These are phyloP conservation scores for Aplidium turbinatum DNA, from an alignment of 23 tunicate species.

Conservation along the genomic window DNA sequence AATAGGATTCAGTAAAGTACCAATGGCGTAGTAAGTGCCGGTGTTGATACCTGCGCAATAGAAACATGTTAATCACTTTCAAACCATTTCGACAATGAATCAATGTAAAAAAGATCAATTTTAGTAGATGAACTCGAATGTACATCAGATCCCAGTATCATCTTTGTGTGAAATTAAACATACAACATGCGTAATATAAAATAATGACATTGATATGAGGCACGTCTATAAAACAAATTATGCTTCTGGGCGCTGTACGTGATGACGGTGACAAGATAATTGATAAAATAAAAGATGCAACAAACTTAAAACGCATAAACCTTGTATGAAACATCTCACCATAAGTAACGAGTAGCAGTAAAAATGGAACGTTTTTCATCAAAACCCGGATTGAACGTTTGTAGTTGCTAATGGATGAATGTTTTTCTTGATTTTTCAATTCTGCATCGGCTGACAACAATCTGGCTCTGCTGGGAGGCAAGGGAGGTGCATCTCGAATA, in stretches of 20 bases:
- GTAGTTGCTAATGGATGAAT: slow-evolving; percentile 58
- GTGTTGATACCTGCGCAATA: slow-evolving; percentile 78
- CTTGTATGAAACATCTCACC: slow-evolving; percentile 42
- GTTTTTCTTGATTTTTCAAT: slow-evolving; percentile 31
- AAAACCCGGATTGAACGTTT: slow-evolving; percentile 49
- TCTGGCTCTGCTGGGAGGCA: slow-evolving; percentile 78
- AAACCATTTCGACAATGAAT: neutral
- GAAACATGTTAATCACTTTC: no score
- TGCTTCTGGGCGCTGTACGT: no score
- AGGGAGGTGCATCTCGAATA: slow-evolving; percentile 67
- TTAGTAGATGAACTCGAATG: no score
- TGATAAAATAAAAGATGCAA: no score
- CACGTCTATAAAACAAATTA: no score
- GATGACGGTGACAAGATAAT: no score
- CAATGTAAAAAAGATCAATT: no score
- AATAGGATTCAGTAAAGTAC: slow-evolving; percentile 79
- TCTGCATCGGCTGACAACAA: slow-evolving; percentile 37
- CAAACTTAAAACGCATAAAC: no score
- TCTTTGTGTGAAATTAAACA: no score
- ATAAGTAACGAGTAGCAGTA: slow-evolving; percentile 71
- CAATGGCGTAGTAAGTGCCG: slow-evolving; percentile 94
- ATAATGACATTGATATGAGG: no score
- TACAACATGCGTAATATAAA: no score
- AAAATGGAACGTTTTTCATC: slow-evolving; percentile 66
- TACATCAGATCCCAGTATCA: no score